phyloP scores from a whole-genome alignment of 2,888 invertebrate genomes.

The Melikaiella ostensackeni region DNA sequence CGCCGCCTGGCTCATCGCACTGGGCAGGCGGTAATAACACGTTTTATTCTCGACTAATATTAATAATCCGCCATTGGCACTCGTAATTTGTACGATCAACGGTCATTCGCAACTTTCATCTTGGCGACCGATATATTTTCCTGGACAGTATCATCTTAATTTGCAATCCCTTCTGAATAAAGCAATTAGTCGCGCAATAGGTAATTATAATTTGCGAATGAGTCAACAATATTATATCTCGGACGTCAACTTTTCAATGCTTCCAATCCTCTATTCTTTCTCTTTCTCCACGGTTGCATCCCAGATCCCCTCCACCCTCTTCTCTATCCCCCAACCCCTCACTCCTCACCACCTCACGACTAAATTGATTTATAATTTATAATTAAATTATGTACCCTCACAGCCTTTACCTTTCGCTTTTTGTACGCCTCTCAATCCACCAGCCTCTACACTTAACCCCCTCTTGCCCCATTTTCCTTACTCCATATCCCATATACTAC shows the following conservation, averaged over 20 bases:
- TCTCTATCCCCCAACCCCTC: too few relatives aligned
- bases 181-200: constrained; percentile 65
- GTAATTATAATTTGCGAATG: constrained; percentile 38
- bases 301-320: too few relatives aligned
- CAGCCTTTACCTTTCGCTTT: too few relatives aligned
- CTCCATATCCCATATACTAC: too few relatives aligned
- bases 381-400: too few relatives aligned
- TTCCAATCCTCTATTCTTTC: too few relatives aligned
- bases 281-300: too few relatives aligned
- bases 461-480: too few relatives aligned
- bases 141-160: constrained; percentile 69
- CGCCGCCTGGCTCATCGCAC: constrained; percentile 37
- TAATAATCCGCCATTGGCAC: constrained; percentile 52
- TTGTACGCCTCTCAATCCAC: too few relatives aligned
- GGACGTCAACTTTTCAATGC: not conserved
- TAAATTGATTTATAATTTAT: too few relatives aligned
- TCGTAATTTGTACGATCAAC: constrained; percentile 58
- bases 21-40: constrained; percentile 55
- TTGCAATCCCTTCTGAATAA: constrained; percentile 73
- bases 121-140: constrained; percentile 51
- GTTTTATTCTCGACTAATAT: constrained; percentile 53
- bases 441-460: too few relatives aligned
- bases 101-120: constrained; percentile 55
- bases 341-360: too few relatives aligned
- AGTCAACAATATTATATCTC: not conserved